Evolutionary conservation across 2,888 invertebrate genomes (phyloP), one percentile per base, ranked within the genome.

Genomic region (Nipponacmea schrenckii): DNA sequence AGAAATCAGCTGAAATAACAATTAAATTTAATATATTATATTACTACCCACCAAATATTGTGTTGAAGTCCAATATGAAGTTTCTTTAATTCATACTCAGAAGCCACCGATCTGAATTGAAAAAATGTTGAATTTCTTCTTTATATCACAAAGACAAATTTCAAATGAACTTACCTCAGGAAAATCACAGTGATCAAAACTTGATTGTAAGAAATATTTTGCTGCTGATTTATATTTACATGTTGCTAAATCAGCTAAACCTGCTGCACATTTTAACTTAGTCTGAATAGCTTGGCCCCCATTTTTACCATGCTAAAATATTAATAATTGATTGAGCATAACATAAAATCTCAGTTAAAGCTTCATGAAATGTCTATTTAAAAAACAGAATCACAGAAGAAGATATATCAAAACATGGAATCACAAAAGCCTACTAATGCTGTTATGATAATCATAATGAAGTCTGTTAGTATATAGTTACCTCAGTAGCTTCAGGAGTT

Each of bases 191-290:
- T 97, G 95, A 90, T 98, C 98, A 85, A 98, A 93, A 88, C 95
- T 96, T 27, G 97, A 96, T 84, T 83, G 85, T 15, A 98, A 91
- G 86, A 97, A 97, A 86, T 96, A 94, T 89, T 96, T 96, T 1
- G 98, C 98, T 15, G 98, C 97, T 70, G 94, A 92, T 91, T 98
- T 97, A 89, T 97, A 98, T 89, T 97, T 97, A 88, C 94, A 95
- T 64, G 94, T 95, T 27, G 97, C 96, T 83, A 98, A 90, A 85
- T 98, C 97, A 1, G 97, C 97, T 72, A 98, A 89, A 0, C 98
- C 98, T 27, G 97, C 96, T 1, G 97, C 96, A 90, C 97, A 96
- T 90, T 96, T 95, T 81, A 98, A 92, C 79, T 90, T 90, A 0
- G 97, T 97, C 77, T 90, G 73, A 68, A 89, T 85, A 62, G 84